Conservation (phyloP, 2,888 invertebrate species). For the Prosopocoilus inquinatus region DNA sequence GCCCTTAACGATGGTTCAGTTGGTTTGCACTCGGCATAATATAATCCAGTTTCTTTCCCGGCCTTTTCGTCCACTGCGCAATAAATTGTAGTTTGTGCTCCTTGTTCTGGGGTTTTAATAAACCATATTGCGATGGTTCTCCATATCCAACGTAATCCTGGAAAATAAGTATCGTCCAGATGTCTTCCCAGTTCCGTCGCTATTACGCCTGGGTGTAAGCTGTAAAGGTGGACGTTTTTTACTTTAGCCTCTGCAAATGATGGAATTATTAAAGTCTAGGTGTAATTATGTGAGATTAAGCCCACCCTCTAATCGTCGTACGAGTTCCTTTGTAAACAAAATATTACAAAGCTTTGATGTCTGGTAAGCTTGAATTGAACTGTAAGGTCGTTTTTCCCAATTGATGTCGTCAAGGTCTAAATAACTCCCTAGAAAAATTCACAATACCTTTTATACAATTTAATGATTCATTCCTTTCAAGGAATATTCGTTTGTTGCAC, state of each 20-base stretch:
- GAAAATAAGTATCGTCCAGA: slow-evolving; percentile 51
- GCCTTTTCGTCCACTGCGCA: slow-evolving; percentile 68
- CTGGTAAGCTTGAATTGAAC: slow-evolving; percentile 63
- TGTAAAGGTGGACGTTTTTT: slow-evolving; percentile 63
- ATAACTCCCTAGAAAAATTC: slow-evolving; percentile 48
- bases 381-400: slow-evolving; percentile 64
- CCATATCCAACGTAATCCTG: slow-evolving; percentile 51
- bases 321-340: slow-evolving; percentile 69
- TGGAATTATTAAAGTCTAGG: not conserved
- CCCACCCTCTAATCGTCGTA: slow-evolving; percentile 50
- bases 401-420: slow-evolving; percentile 72
- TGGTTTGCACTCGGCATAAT: slow-evolving; percentile 61
- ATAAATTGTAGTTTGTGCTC: slow-evolving; percentile 74
- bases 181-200: slow-evolving; percentile 75
- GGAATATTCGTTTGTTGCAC: no score
- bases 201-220: slow-evolving; percentile 72
- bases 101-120: slow-evolving; percentile 60
- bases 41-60: slow-evolving; percentile 57
- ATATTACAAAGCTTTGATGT: slow-evolving; percentile 81
- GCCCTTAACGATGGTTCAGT: slow-evolving; percentile 54
- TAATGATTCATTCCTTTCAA: no score
- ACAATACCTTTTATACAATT: no score
- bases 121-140: slow-evolving; percentile 51
- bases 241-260: slow-evolving; percentile 37
- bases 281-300: not conserved